Evolutionary conservation across 2,797 vertebrate genomes (phyloP).

Genomic region (Numenius phaeopus): DNA sequence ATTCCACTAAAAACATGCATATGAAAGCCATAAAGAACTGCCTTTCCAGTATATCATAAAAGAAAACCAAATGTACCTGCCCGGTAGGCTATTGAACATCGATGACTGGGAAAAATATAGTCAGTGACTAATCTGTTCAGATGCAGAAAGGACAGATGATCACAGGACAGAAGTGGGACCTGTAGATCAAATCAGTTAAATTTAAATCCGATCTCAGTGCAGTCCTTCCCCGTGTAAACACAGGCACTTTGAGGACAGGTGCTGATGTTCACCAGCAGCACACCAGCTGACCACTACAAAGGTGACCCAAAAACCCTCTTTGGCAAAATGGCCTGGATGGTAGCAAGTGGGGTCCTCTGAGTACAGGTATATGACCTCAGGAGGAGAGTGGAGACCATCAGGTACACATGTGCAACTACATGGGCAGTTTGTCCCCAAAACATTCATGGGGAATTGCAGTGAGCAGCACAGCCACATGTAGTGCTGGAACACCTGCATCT

Average conservation of each 20-base stretch:
- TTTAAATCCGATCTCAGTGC: not conserved
- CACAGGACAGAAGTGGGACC: not conserved
- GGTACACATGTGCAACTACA: accelerated
- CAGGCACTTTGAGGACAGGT: not conserved
- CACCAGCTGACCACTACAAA: not conserved
- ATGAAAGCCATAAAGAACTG: not conserved
- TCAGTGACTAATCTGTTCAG: not conserved
- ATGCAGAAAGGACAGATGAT: not conserved
- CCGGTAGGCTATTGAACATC: not conserved
- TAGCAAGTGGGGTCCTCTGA: accelerated
- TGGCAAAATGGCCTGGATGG: not conserved
- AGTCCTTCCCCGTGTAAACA: not conserved
- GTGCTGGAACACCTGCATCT: not conserved
- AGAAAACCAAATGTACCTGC: not conserved
- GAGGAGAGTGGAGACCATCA: accelerated
- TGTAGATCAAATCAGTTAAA: not conserved
- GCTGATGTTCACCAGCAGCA: not conserved
- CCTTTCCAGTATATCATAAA: not conserved
- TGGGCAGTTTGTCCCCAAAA: accelerated
- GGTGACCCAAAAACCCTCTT: not conserved
- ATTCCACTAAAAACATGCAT: not conserved
- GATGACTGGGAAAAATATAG: not conserved
- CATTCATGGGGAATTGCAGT: accelerated
- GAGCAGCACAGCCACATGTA: accelerated
- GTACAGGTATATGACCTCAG: accelerated